Percentiles rank a stretch among this genome's conserved stretches.
phyloP scores from a whole-genome alignment of 1,140 invertebrate species.

The Caenorhabditis briggsae region DNA sequence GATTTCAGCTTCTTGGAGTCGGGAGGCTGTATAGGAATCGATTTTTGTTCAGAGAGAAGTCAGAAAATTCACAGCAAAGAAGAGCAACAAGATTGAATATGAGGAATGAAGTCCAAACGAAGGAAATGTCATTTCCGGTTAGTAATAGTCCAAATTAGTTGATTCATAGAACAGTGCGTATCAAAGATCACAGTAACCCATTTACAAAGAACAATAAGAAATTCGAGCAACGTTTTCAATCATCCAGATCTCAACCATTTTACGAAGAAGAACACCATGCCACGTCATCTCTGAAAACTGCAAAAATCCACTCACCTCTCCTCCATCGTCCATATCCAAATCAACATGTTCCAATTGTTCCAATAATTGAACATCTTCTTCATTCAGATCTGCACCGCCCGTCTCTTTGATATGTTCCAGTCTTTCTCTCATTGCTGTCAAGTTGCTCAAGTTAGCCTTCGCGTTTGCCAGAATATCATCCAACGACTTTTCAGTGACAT shows the following conservation, averaged over 20 bases:
- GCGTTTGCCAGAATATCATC: constrained; percentile 31
- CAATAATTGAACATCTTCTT: not conserved
- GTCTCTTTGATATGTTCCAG: constrained; percentile 50
- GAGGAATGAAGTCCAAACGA: not conserved
- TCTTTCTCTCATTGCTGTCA: constrained; percentile 58
- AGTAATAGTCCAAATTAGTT: no score
- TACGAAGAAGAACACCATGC: constrained; percentile 20
- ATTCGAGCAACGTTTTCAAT: no score
- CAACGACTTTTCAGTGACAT: constrained; percentile 32
- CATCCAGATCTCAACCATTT: no score
- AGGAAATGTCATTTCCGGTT: no score
- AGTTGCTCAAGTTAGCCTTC: constrained; percentile 23
- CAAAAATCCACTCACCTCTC: constrained; percentile 6
- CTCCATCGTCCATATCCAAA: not conserved
- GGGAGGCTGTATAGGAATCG: not conserved
- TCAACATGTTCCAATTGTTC: not conserved
- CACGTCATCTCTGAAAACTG: not conserved
- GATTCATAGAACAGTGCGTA: no score
- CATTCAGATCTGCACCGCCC: constrained; percentile 49
- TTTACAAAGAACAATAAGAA: not conserved
- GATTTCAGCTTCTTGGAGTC: not conserved
- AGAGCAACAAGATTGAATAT: not conserved
- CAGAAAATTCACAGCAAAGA: not conserved
- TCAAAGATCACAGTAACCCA: not conserved
- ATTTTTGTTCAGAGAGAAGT: not conserved